Percentiles rank a stretch among this genome's conserved stretches.
Conservation (phyloP, 2,113 vertebrate species). For the Labrus mixtus region DNA sequence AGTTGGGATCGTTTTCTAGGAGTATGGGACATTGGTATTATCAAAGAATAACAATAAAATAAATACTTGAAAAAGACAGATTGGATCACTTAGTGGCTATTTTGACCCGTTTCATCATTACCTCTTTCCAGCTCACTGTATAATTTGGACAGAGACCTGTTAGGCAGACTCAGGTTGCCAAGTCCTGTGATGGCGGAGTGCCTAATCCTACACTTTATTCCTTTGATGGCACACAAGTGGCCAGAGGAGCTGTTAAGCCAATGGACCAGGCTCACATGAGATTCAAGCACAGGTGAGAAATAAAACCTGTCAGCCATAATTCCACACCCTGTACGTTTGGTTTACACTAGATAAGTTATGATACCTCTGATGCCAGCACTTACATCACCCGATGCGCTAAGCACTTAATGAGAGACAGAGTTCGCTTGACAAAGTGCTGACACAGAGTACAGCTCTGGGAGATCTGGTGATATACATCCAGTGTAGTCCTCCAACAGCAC, state of each 20-base stretch:
- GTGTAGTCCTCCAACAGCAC: conserved; percentile 17
- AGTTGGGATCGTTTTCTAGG: conserved; percentile 36
- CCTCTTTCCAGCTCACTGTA: conserved; percentile 31
- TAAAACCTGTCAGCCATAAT: conserved; percentile 56
- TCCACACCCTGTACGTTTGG: conserved; percentile 45
- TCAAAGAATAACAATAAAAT: conserved; percentile 33
- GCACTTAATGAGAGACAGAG: conserved; percentile 62
- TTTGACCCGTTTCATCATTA: conserved; percentile 19
- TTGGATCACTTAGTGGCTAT: conserved; percentile 24
- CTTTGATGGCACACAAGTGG: conserved; percentile 59
- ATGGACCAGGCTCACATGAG: conserved; percentile 26
- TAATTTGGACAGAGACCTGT: conserved; percentile 57
- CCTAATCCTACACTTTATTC: conserved; percentile 55
- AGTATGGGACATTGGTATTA: not conserved
- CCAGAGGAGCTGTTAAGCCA: conserved; percentile 57
- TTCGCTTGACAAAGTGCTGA: conserved; percentile 63
- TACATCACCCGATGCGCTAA: conserved; percentile 66
- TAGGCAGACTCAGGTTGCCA: conserved; percentile 41
- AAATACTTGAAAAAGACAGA: conserved; percentile 30
- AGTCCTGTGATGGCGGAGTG: conserved; percentile 49
- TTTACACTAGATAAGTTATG: conserved; percentile 56
- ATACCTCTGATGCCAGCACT: conserved; percentile 52
- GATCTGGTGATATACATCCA: conserved; percentile 43
- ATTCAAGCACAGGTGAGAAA: conserved; percentile 65
- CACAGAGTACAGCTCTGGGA: conserved; percentile 29